Percentiles rank a stretch among this genome's conserved stretches.
Evolutionary conservation across 2,888 invertebrate genomes (phyloP).

Genomic region (Galerucella nymphaeae): DNA sequence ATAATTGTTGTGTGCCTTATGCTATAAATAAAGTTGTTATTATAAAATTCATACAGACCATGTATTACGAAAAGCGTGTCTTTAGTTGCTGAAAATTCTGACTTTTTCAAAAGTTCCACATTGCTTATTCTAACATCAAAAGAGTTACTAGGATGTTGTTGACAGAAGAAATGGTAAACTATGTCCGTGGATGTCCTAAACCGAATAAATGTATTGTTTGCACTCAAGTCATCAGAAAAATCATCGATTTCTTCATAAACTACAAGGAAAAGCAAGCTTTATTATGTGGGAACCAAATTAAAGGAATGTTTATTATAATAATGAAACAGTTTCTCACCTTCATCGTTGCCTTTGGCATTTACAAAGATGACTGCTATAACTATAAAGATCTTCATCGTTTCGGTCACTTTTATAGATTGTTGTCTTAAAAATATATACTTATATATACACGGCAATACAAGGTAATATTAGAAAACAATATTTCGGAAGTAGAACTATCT

Average conservation of each 20-base stretch:
- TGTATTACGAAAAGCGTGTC: constrained; percentile 57
- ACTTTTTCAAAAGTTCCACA: constrained; percentile 19
- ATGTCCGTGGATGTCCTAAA: constrained; percentile 44
- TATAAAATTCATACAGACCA: constrained; percentile 31
- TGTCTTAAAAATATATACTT: not conserved
- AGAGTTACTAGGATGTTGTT: constrained; percentile 40
- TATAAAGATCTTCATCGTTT: not conserved
- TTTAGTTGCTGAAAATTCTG: constrained; percentile 48
- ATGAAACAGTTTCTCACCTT: not conserved
- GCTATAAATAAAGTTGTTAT: too few relatives aligned
- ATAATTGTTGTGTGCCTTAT: too few relatives aligned
- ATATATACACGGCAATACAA: not conserved
- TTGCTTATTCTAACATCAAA: constrained; percentile 35
- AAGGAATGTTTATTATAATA: not conserved
- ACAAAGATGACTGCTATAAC: not conserved
- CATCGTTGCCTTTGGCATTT: not conserved
- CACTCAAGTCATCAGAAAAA: not conserved
- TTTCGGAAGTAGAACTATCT: not conserved
- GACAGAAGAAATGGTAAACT: constrained; percentile 53
- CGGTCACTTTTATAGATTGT: not conserved
- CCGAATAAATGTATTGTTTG: not conserved
- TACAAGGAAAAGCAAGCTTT: not conserved
- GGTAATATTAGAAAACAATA: not conserved
- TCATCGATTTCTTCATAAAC: constrained; percentile 9
- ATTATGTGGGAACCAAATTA: too few relatives aligned